Percentiles rank a stretch among this genome's conserved stretches.
phyloP scores from a whole-genome alignment of 2,797 vertebrate species.

The Micromesistius poutassou region DNA sequence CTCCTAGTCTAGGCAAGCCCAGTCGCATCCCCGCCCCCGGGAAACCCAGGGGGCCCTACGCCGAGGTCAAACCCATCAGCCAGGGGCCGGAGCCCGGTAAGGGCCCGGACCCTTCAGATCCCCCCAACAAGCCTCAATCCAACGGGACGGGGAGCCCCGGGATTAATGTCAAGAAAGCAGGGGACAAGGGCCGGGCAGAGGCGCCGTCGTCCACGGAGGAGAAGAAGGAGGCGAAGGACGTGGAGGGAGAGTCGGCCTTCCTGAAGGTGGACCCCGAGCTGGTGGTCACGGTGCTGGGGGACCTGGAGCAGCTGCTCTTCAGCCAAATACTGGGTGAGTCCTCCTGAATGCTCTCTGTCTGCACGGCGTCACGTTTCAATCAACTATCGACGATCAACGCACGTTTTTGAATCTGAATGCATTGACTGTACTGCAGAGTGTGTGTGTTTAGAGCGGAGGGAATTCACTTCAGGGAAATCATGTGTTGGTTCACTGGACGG shows the following conservation, averaged over 20 bases:
- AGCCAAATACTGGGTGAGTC: slow-evolving; percentile 95
- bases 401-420: too few relatives aligned
- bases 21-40: slow-evolving; percentile 82
- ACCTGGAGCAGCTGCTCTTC: slow-evolving; percentile 96
- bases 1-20: slow-evolving; percentile 74
- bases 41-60: slow-evolving; percentile 85
- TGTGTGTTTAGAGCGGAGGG: background rate
- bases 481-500: background rate
- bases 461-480: background rate
- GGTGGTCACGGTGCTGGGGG: slow-evolving; percentile 94
- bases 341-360: background rate
- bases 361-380: too few relatives aligned
- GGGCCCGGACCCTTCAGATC: slow-evolving; percentile 39
- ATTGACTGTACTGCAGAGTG: background rate
- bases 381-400: too few relatives aligned
- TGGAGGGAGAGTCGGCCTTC: slow-evolving; percentile 81
- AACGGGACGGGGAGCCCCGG: slow-evolving; percentile 54
- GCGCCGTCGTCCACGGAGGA: slow-evolving; percentile 53
- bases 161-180: slow-evolving; percentile 52
- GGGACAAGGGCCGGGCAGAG: slow-evolving; percentile 47
- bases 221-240: slow-evolving; percentile 69
- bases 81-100: slow-evolving; percentile 77
- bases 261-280: slow-evolving; percentile 96
- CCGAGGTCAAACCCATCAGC: slow-evolving; percentile 93
- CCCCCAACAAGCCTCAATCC: slow-evolving; percentile 72